Evolutionary conservation across 2,113 vertebrate species (phyloP).

Genomic region (Phrynosoma blainvillii): DNA sequence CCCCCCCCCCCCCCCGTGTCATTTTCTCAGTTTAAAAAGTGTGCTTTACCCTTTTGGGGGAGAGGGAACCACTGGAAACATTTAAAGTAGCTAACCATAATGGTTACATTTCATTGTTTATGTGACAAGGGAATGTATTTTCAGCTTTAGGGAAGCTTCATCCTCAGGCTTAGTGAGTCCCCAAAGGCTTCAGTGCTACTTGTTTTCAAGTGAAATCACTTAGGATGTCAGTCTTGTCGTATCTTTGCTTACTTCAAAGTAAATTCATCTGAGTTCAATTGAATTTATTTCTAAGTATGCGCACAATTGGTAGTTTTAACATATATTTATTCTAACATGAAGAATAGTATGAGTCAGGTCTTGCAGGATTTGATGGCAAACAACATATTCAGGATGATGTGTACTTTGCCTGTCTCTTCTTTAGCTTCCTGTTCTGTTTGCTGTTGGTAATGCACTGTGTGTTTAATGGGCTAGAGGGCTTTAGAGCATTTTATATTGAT

Average conservation of each 20-base stretch:
- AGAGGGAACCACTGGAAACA: background rate
- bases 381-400: background rate
- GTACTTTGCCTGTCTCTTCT: background rate
- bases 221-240: background rate
- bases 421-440: background rate
- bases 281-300: background rate
- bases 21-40: background rate
- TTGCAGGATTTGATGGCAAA: background rate
- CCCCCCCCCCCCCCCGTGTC: background rate
- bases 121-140: background rate
- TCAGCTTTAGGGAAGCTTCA: background rate
- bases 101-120: background rate
- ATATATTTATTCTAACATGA: background rate
- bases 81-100: background rate
- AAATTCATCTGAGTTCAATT: background rate
- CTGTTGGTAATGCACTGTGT: background rate
- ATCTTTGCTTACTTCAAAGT: background rate
- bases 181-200: background rate
- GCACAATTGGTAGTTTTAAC: background rate
- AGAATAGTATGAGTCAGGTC: background rate
- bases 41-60: background rate
- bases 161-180: background rate
- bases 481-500: background rate
- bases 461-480: background rate
- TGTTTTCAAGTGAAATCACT: background rate